Evolutionary conservation across 2,797 vertebrate species (phyloP).

Genomic region (Sebastes aleutianus): DNA sequence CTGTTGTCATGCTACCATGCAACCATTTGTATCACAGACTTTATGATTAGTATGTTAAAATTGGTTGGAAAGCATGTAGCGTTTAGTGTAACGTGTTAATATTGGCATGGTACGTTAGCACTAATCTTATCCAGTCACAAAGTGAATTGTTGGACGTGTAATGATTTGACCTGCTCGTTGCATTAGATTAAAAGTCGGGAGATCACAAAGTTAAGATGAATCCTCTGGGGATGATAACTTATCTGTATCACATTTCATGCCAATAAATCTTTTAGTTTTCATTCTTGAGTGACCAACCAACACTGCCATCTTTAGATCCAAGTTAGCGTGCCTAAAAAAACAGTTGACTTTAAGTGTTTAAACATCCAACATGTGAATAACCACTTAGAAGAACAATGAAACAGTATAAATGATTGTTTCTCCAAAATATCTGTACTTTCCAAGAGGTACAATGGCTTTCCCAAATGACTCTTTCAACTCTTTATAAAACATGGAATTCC

Average conservation of each 20-base stretch:
- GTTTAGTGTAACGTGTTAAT: no score
- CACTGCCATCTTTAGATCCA: neutral
- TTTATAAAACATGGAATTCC: neutral
- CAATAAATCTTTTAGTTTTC: neutral
- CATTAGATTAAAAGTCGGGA: neutral
- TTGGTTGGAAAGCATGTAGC: no score
- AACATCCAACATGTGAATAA: neutral
- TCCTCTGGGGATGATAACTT: neutral
- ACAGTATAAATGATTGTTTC: neutral
- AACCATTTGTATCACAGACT: no score
- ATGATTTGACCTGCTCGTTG: neutral
- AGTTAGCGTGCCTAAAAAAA: neutral
- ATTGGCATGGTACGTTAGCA: no score
- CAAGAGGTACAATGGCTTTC: neutral
- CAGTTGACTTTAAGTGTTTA: neutral
- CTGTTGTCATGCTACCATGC: no score
- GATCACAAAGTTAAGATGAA: neutral
- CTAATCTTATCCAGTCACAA: no score
- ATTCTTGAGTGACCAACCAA: neutral
- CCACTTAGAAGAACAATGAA: neutral
- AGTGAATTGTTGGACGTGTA: no score
- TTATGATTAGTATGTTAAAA: no score
- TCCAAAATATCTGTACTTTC: neutral
- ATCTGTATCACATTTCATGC: neutral
- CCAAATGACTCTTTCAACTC: neutral